Conservation (phyloP, 2,888 invertebrate genomes). For the Malthinus flaveolus region DNA sequence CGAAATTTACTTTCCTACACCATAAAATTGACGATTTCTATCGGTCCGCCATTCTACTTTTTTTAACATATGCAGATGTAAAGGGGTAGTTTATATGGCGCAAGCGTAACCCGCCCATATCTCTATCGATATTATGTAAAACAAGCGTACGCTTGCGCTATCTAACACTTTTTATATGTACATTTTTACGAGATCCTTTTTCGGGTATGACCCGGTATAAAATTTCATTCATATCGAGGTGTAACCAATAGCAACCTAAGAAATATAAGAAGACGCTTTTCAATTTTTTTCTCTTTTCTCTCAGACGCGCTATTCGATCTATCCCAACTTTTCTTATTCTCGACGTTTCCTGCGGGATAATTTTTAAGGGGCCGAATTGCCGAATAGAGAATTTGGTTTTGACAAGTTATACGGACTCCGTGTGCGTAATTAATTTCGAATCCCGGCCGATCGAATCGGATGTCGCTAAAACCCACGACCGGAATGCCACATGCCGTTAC, state of each 20-base stretch:
- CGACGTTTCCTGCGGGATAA: constrained; percentile 27
- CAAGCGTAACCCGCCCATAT: constrained; percentile 53
- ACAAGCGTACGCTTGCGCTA: constrained; percentile 50
- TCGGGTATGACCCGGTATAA: constrained; percentile 43
- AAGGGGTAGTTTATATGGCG: constrained; percentile 50
- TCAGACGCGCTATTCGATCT: constrained; percentile 43
- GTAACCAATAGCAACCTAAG: constrained; percentile 52
- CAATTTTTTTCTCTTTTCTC: constrained; percentile 37
- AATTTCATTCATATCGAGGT: constrained; percentile 51
- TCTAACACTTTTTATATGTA: constrained; percentile 53
- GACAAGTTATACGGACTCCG: constrained; percentile 11
- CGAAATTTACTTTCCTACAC: constrained; percentile 5
- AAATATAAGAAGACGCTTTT: constrained; percentile 33
- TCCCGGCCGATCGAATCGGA: constrained; percentile 1
- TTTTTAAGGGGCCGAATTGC: too few relatives aligned
- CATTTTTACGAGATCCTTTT: constrained; percentile 51
- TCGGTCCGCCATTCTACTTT: constrained; percentile 43
- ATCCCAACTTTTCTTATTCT: constrained; percentile 40
- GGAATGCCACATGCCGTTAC: constrained; percentile 49
- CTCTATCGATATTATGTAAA: constrained; percentile 56
- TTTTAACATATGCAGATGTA: constrained; percentile 50
- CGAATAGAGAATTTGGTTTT: too few relatives aligned
- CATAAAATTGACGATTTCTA: constrained; percentile 9
- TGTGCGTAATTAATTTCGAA: constrained; percentile 1
- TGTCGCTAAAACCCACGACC: constrained; percentile 20